Evolutionary conservation across 2,797 vertebrate species (phyloP).

Genomic region (Vipera ursinii): DNA sequence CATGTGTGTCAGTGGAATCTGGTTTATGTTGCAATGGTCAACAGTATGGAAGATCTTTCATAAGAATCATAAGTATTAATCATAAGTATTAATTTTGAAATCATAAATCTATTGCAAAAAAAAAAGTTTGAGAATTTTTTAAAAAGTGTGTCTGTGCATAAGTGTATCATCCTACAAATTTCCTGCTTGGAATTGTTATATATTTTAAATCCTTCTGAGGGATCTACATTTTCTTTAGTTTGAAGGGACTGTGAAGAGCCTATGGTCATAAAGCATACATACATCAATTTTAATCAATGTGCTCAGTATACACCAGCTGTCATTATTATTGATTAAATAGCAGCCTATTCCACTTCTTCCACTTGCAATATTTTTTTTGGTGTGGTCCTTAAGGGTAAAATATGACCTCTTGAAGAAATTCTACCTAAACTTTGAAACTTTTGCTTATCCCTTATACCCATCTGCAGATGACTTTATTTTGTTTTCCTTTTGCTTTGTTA

Average conservation of each 20-base stretch:
- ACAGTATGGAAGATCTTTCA: not conserved
- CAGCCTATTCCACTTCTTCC: not conserved
- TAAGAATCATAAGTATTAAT: not conserved
- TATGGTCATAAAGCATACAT: not conserved
- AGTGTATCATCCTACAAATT: not conserved
- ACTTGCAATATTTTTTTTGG: not conserved
- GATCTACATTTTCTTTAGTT: not conserved
- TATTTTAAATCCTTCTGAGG: not conserved
- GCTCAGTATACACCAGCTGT: not conserved
- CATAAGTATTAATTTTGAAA: not conserved
- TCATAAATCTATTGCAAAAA: constrained; percentile 39
- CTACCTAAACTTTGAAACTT: not conserved
- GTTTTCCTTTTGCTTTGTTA: constrained; percentile 49
- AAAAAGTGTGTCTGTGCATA: not conserved
- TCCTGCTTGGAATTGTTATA: not conserved
- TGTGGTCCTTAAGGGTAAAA: not conserved
- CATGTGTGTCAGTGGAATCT: constrained; percentile 14
- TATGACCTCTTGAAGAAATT: not conserved
- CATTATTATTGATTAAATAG: not conserved
- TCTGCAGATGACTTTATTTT: not conserved
- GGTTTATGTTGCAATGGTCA: not conserved
- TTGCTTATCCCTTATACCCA: too few species aligned
- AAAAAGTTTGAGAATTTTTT: constrained; percentile 11
- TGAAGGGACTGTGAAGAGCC: not conserved
- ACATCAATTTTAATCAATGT: not conserved